Base-by-base conservation (phyloP, 2,888 invertebrate species). In the Idaea dimidiata region DNA sequence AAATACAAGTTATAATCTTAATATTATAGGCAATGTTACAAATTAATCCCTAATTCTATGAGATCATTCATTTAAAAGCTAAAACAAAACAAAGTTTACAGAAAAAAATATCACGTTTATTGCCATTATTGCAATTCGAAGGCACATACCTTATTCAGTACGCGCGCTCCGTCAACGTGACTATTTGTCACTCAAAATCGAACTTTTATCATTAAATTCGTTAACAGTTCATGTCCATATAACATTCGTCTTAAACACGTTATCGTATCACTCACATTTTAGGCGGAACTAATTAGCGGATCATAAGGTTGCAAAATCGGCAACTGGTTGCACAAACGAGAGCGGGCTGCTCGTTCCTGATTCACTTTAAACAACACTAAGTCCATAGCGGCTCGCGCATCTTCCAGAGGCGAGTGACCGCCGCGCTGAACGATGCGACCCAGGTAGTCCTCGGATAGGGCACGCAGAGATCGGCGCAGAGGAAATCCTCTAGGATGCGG, bases 381-480 rank as follows among this genome's bases (percentile, higher is more conserved):
- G 78, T 99, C 97, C 91, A 99, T 94, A 72, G 97, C 97, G 14
- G 97, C 95, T 54, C 95, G 93, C 0, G 99, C 98, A 85, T 99
- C 99, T 87, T 99, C 99, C 64, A 95, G 94, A 69, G 98, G 97
- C 86, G 98, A 97, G 91, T 99, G 99, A 6, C 98, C 95, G 74
- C 88, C 84, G 80, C 89, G 92, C 84, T 99, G 99, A 63, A 99
- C 99, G 66, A 96, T 95, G 67, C 96, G 95, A 59, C 95, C 94
- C 56, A 99, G 93, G 69, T 95, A 91, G 54, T 95, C 95, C 58
- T 94, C 93, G 17, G 96, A 95, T 7, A 99, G 92, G 32, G 94
- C 95, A 69, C 96, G 96, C 64, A 99, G 91, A 10, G 98, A 97
- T 62, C 96, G 93, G 62, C 98, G 95, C 80, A 94, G 96, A 0